Percentiles rank a stretch among this genome's conserved stretches.
Conservation (phyloP, 2,888 invertebrate genomes). For the Geotrupes spiniger region DNA sequence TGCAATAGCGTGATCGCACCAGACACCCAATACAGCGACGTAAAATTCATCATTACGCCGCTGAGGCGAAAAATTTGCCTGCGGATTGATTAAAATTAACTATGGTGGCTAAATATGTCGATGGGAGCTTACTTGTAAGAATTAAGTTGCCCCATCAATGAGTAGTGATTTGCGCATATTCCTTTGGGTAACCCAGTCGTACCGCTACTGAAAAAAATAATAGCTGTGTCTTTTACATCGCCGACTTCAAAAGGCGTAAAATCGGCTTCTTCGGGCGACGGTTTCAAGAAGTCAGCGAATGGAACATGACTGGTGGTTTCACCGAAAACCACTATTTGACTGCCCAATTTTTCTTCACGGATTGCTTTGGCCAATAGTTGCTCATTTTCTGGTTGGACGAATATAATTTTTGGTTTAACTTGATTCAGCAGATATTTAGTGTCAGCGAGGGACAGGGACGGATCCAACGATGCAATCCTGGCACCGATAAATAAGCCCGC, state of each 20-base stretch:
- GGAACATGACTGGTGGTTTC: conserved; percentile 3
- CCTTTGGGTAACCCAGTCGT: conserved; percentile 34
- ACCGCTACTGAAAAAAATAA: conserved; percentile 34
- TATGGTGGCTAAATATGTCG: neutral
- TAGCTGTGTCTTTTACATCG: conserved; percentile 22
- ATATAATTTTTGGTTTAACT: conserved; percentile 29
- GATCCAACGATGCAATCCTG: conserved; percentile 36
- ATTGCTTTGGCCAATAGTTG: conserved; percentile 5
- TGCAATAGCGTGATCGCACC: neutral
- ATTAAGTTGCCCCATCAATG: too few relatives aligned
- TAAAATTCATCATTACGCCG: too few relatives aligned
- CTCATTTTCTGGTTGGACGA: conserved; percentile 19
- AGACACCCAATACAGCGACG: conserved; percentile 3
- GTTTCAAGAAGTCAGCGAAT: conserved; percentile 12
- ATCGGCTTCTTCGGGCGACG: conserved; percentile 9
- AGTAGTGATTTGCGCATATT: conserved; percentile 29
- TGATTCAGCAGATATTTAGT: conserved; percentile 30
- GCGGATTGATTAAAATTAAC: neutral
- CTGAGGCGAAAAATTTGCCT: neutral
- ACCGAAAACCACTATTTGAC: conserved; percentile 26
- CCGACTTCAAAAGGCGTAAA: conserved; percentile 24
- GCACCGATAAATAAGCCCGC: conserved; percentile 51
- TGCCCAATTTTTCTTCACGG: too few relatives aligned
- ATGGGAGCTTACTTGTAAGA: too few relatives aligned
- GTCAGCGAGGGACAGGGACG: conserved; percentile 29